phyloP scores from a whole-genome alignment of 2,113 vertebrate genomes.

The Rhizomys pruinosus region DNA sequence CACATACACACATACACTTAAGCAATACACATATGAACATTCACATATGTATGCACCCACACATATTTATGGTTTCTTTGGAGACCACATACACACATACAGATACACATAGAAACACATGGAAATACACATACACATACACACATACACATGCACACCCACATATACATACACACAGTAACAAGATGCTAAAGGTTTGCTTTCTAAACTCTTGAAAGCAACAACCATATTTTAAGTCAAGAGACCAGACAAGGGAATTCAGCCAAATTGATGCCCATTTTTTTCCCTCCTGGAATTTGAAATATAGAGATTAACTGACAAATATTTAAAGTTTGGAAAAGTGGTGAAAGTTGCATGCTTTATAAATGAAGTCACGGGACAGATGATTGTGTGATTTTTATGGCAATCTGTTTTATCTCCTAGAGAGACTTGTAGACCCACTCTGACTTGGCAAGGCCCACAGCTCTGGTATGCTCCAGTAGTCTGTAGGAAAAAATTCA shows the following conservation, averaged over 20 bases:
- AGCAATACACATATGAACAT: too few relatives aligned
- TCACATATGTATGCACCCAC: too few relatives aligned
- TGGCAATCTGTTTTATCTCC: background rate
- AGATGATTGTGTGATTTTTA: background rate
- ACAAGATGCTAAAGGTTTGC: background rate
- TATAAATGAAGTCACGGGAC: background rate
- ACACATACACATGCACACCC: background rate
- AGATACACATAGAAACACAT: too few relatives aligned
- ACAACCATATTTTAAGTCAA: background rate
- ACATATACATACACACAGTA: background rate
- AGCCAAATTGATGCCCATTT: background rate
- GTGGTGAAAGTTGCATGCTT: background rate
- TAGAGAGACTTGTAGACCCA: background rate
- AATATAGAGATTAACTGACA: background rate
- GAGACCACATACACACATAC: too few relatives aligned
- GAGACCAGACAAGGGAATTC: background rate
- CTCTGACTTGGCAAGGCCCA: background rate
- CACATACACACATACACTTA: too few relatives aligned
- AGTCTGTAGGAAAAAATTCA: background rate
- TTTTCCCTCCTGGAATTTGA: background rate
- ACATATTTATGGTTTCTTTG: too few relatives aligned
- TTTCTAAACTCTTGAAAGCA: constrained; percentile 29
- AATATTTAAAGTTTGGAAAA: constrained; percentile 41
- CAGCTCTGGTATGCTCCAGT: background rate
- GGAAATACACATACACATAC: too few relatives aligned